Conservation (phyloP, 2,113 vertebrate genomes). For the Thunnus thynnus region DNA sequence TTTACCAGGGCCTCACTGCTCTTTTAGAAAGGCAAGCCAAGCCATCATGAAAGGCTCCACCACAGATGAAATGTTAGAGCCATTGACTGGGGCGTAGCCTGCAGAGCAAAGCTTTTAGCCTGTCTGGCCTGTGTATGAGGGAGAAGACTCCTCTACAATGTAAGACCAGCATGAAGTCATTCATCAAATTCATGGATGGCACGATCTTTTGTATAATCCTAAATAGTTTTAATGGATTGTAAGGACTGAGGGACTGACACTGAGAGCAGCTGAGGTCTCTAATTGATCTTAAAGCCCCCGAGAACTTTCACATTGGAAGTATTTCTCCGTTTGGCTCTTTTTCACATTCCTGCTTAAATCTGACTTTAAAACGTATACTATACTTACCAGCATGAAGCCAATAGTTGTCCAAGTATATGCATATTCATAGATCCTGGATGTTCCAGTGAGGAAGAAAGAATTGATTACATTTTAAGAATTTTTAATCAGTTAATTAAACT, state of each 20-base stretch:
- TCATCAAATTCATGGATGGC: slow-evolving; percentile 64
- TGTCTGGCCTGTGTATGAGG: slow-evolving; percentile 66
- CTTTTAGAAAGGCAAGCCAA: slow-evolving; percentile 75
- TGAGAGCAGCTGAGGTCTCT: slow-evolving; percentile 26
- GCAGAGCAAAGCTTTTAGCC: slow-evolving; percentile 79
- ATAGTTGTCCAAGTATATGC: too few relatives aligned
- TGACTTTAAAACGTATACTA: too few relatives aligned
- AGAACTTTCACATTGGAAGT: neutral
- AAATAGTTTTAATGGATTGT: slow-evolving; percentile 53
- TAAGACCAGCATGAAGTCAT: slow-evolving; percentile 72
- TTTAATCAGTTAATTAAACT: too few relatives aligned
- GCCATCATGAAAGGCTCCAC: slow-evolving; percentile 73
- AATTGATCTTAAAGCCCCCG: slow-evolving; percentile 35
- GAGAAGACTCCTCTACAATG: slow-evolving; percentile 57
- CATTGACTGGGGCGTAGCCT: slow-evolving; percentile 71
- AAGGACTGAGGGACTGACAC: slow-evolving; percentile 12
- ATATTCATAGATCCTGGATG: too few relatives aligned
- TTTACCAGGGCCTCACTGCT: slow-evolving; percentile 67
- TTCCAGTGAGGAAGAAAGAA: too few relatives aligned
- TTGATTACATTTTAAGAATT: too few relatives aligned
- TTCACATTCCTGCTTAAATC: too few relatives aligned
- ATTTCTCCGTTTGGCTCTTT: neutral
- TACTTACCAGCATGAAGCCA: too few relatives aligned
- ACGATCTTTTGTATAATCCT: slow-evolving; percentile 66
- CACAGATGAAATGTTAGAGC: slow-evolving; percentile 69